A percentile compares a stretch with the other conserved stretches of the same genome.
Conservation (phyloP, 1,140 invertebrate species). For the Zaprionus africanus region DNA sequence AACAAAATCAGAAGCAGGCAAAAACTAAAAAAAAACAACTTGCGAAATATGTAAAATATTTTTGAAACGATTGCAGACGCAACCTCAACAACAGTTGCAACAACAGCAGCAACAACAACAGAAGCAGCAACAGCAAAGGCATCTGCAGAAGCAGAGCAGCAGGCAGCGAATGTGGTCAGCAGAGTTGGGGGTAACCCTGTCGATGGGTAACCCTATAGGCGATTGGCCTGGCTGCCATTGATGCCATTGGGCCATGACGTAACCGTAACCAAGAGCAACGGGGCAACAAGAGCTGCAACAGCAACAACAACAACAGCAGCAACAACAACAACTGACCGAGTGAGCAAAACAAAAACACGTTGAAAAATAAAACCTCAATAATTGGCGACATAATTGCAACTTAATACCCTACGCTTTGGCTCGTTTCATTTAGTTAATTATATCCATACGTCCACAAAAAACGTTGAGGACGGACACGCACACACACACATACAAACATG, state of each 20-base stretch:
- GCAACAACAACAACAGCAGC: slow-evolving; percentile 41
- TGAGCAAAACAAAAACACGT: slow-evolving; percentile 69
- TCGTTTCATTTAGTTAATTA: slow-evolving; percentile 81
- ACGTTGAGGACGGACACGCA: slow-evolving; percentile 34
- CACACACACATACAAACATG: slow-evolving; percentile 5
- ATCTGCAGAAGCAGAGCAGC: background rate
- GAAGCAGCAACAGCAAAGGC: slow-evolving; percentile 15
- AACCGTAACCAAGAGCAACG: slow-evolving; percentile 45
- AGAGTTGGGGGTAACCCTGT: slow-evolving; percentile 21
- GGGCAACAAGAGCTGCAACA: slow-evolving; percentile 20
- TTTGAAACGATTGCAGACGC: slow-evolving; percentile 73
- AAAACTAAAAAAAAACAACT: slow-evolving; percentile 21
- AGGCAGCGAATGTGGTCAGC: slow-evolving; percentile 14
- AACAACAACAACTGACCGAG: slow-evolving; percentile 29
- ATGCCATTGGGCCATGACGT: slow-evolving; percentile 25
- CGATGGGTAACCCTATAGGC: slow-evolving; percentile 61
- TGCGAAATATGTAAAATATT: slow-evolving; percentile 72
- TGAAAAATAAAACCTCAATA: slow-evolving; percentile 80
- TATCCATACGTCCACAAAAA: slow-evolving; percentile 58
- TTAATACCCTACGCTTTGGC: slow-evolving; percentile 78
- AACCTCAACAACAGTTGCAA: slow-evolving; percentile 18
- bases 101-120: slow-evolving; percentile 33
- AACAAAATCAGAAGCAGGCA: slow-evolving; percentile 4
- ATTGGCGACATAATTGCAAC: slow-evolving; percentile 82
- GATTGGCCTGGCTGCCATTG: slow-evolving; percentile 32